Base-by-base conservation (phyloP, 2,113 vertebrate species). In the Antigone vipio region DNA sequence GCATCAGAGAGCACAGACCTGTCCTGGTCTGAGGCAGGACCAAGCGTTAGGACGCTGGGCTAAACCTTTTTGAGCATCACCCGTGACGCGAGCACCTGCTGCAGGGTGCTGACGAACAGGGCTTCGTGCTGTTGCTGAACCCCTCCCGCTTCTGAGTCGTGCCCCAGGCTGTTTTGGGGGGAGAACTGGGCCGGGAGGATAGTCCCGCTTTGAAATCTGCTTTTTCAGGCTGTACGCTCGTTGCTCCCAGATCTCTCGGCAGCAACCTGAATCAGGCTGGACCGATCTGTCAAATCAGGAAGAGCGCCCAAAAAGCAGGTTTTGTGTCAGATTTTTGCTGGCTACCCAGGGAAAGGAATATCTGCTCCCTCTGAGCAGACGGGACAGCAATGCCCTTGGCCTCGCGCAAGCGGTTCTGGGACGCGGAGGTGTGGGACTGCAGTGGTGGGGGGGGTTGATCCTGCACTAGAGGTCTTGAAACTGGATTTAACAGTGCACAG, bases 111-210 rank as follows among this genome's bases (percentile, higher is more conserved):
- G 53, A 22, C 20, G 16, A 50, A 42, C 10, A 1, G 1, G 12
- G 40, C 47, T 42, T 29, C 15, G 26, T 47, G 49, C 14, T 26
- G 2, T 1, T 3, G 66, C 30, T 8, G 29, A 8, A 32, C 47
- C 12, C n/a, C 13, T 40, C 30, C 12, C 0, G 11, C 19, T 9
- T n/a, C n/a, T 1, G 21, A 53, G 40, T 6, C 9, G 11, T 4
- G 1, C 10, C n/a, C 38, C 35, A 17, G 35, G 26, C 12, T 22
- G 56, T 74, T 38, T 5, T 9, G 9, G 18, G 15, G 27, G 22
- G 50, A 4, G 50, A 4, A 32, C 30, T 16, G 35, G 16, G 22
- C 35, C 35, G 52, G 14, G 55, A 76, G 40, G 55, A 26, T 3
- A n/a, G 35, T 21, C 49, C 27, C 34, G 14, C 44, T 59, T 66